Percentiles rank a stretch among this genome's conserved stretches.
These are phyloP conservation scores for Eutrigla gurnardus DNA, from an alignment of 2,797 vertebrate species.

Conservation along the genomic window DNA sequence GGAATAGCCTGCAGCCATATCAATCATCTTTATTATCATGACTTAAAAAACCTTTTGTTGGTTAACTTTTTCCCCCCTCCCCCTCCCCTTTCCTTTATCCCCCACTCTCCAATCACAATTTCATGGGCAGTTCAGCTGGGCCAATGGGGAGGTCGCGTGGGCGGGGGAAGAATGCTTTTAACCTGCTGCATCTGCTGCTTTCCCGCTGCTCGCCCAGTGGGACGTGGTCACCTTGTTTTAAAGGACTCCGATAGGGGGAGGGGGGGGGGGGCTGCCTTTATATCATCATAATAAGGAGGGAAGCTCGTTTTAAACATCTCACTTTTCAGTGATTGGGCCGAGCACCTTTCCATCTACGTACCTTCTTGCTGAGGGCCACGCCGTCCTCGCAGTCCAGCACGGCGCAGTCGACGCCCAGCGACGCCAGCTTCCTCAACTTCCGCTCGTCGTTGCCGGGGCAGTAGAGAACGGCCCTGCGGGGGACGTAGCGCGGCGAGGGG, in stretches of 20 bases:
- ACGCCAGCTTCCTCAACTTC: slow-evolving; percentile 93
- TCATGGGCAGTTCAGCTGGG: slow-evolving; percentile 81
- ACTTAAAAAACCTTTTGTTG: slow-evolving; percentile 86
- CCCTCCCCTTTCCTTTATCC: slow-evolving; percentile 75
- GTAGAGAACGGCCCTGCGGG: slow-evolving; percentile 95
- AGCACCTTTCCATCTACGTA: slow-evolving; percentile 83
- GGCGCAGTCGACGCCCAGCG: slow-evolving; percentile 92
- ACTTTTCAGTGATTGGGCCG: slow-evolving; percentile 79
- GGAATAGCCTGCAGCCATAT: slow-evolving; percentile 85
- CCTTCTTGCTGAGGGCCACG: slow-evolving; percentile 96
- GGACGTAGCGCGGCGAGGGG: slow-evolving; percentile 86
- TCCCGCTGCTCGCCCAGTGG: slow-evolving; percentile 86
- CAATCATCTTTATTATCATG: slow-evolving; percentile 88
- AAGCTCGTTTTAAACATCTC: slow-evolving; percentile 85
- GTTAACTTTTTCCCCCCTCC: slow-evolving; percentile 55
- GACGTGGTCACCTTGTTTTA: slow-evolving; percentile 89
- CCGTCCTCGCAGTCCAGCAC: slow-evolving; percentile 99
- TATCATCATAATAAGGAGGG: slow-evolving; percentile 80
- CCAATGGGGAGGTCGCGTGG: slow-evolving; percentile 84
- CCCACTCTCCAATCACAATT: slow-evolving; percentile 85
- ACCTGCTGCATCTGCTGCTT: slow-evolving; percentile 88
- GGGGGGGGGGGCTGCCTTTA: slow-evolving; percentile 69
- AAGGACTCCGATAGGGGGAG: slow-evolving; percentile 78
- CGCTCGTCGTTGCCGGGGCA: slow-evolving; percentile 95
- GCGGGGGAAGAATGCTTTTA: slow-evolving; percentile 86